A percentile compares a stretch with the other conserved stretches of the same genome.
These are phyloP conservation scores for Sphaerophoria rueppellii DNA, from an alignment of 2,888 invertebrate species.

Conservation along the genomic window DNA sequence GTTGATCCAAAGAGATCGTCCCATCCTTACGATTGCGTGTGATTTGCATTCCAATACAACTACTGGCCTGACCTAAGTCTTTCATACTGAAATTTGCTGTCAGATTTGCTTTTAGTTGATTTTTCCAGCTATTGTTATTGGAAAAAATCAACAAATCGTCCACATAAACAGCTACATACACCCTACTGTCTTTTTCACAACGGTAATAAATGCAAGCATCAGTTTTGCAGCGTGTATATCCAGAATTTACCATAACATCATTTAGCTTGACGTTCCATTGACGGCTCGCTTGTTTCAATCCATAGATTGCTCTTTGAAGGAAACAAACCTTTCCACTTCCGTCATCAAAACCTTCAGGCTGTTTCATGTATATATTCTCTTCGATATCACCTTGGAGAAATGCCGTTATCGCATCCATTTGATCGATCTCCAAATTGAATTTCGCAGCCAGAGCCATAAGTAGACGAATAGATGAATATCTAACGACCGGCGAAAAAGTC, in stretches of 20 bases:
- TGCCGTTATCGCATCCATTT: slow-evolving; percentile 58
- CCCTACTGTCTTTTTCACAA: slow-evolving; percentile 9
- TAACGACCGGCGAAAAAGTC: background rate
- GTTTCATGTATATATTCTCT: slow-evolving; percentile 41
- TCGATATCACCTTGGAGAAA: slow-evolving; percentile 57
- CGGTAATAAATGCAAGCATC: slow-evolving; percentile 54
- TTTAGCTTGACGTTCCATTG: slow-evolving; percentile 53
- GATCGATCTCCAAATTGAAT: slow-evolving; percentile 5
- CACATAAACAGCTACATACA: slow-evolving; percentile 43
- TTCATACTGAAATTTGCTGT: no score
- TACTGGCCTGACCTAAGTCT: no score
- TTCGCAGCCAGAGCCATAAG: no score
- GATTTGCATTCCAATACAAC: slow-evolving; percentile 18
- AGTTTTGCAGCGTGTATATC: slow-evolving; percentile 12
- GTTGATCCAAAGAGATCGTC: background rate
- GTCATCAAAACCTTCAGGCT: slow-evolving; percentile 55
- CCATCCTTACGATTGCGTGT: slow-evolving; percentile 41
- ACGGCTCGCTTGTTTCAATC: slow-evolving; percentile 58
- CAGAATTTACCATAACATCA: background rate
- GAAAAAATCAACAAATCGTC: no score
- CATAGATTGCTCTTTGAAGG: slow-evolving; percentile 63
- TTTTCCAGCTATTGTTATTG: no score
- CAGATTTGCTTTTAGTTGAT: no score
- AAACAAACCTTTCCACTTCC: slow-evolving; percentile 33
- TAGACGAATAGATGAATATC: slow-evolving; percentile 1